Evolutionary conservation across 35 echinoderm and acorn worm species (phyloP), one percentile per base, ranked within the genome.

Genomic region (Ptychodera flava): DNA sequence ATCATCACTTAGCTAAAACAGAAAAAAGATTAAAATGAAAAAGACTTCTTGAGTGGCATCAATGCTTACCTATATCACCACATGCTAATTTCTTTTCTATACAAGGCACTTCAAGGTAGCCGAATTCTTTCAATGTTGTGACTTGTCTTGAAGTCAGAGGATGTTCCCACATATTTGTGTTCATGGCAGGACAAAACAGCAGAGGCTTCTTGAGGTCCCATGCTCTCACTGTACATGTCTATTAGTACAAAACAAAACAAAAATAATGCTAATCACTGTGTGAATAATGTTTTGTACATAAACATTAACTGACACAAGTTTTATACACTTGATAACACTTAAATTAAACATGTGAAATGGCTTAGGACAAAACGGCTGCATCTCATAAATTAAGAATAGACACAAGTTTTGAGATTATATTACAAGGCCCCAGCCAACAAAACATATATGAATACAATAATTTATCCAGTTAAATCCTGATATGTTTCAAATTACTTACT

Each of bases 171-270:
- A 98, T 98, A 86, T 88, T 80, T 1, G 95, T 98, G 35, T 98
- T 98, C 95, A 98, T 98, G 32, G 95, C 89, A 28, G 95, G 95
- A 88, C 95, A 98, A 79, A 98, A 94, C 29, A 98, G 82, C n/a
- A 98, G 36, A 28, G 95, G 95, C 35, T 91, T 91, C 14, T 81
- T 15, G 6, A 80, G 31, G 85, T 98, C 95, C 95, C 95, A 98
- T 29, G 95, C 95, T 81, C 95, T 86, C 29, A 98, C 90, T 0
- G 93, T 85, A 86, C 95, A 98, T 78, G 92, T 98, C 95, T 98
- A 85, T 12, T 29, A 38, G 36, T 83, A 29, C 64, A 34, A 85
- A 52, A 78, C 27, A 81, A n/a, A 53, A 88, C 32, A 78, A 88
- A 86, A 31, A n/a, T n/a, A n/a, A n/a, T n/a, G n/a, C n/a, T n/a